These are phyloP conservation scores for Pogonocherus hispidulus DNA, from an alignment of 2,888 invertebrate species.

Conservation along the genomic window DNA sequence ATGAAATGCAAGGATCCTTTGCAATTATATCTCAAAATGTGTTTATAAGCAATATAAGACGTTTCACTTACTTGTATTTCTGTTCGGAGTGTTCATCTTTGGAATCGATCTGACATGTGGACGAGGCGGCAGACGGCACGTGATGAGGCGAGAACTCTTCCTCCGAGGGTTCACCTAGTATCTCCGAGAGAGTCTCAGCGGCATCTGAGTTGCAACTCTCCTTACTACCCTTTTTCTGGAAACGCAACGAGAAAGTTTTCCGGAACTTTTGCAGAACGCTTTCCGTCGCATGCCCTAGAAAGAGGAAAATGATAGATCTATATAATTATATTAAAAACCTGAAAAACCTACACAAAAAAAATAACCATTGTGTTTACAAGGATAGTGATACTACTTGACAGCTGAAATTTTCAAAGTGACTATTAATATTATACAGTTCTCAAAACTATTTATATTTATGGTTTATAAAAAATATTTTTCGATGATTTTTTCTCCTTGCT, in stretches of 20 bases:
- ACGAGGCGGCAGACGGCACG: slow-evolving; percentile 56
- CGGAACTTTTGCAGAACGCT: slow-evolving; percentile 80
- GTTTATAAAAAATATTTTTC: too few species aligned
- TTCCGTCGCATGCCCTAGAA: slow-evolving; percentile 63
- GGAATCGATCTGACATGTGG: slow-evolving; percentile 44
- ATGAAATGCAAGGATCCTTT: too few species aligned
- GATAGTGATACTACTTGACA: too few species aligned
- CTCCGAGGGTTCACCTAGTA: slow-evolving; percentile 62
- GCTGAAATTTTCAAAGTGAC: too few species aligned
- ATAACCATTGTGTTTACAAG: too few species aligned
- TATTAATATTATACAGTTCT: too few species aligned
- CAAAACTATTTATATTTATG: too few species aligned
- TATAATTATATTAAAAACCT: not conserved
- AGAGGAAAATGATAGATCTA: slow-evolving; percentile 16
- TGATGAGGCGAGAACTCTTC: slow-evolving; percentile 65
- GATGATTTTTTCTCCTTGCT: too few species aligned
- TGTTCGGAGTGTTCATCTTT: slow-evolving; percentile 58
- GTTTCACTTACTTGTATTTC: slow-evolving; percentile 62
- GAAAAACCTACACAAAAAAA: not conserved
- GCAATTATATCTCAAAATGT: too few species aligned
- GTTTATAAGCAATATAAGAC: too few species aligned
- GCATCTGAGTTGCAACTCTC: slow-evolving; percentile 64
- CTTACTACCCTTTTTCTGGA: slow-evolving; percentile 68
- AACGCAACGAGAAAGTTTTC: slow-evolving; percentile 77
- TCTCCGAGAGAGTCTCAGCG: slow-evolving; percentile 63